A percentile compares a stretch with the other conserved stretches of the same genome.
These are phyloP conservation scores for Zeus faber DNA, from an alignment of 2,113 vertebrate species.

Conservation along the genomic window DNA sequence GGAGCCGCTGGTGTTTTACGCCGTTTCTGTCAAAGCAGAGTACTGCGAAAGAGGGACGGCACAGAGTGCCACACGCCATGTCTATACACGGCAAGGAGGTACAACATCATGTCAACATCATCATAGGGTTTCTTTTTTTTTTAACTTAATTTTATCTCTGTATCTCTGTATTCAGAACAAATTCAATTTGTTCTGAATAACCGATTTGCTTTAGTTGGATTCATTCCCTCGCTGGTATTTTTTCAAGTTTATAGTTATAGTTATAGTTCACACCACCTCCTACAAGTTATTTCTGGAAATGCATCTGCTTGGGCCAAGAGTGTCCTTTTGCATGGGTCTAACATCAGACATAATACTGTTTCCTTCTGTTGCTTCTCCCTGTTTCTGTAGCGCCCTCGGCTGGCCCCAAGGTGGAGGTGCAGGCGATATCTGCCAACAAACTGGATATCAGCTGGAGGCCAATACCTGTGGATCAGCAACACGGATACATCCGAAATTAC, in stretches of 20 bases:
- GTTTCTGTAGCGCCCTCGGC: slow-evolving; percentile 53
- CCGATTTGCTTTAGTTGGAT: too few relatives aligned
- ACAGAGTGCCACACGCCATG: neutral
- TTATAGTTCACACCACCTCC: too few relatives aligned
- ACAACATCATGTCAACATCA: neutral
- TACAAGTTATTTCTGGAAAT: too few relatives aligned
- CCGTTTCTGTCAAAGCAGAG: slow-evolving; percentile 57
- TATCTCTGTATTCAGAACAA: too few relatives aligned
- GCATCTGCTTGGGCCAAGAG: neutral
- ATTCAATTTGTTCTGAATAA: too few relatives aligned
- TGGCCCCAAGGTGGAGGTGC: slow-evolving; percentile 48
- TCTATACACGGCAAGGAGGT: slow-evolving; percentile 71
- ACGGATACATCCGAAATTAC: slow-evolving; percentile 64
- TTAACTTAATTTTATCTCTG: too few relatives aligned
- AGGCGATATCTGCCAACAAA: slow-evolving; percentile 16
- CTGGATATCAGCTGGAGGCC: slow-evolving; percentile 60
- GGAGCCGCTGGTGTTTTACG: slow-evolving; percentile 54
- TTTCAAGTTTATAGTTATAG: too few relatives aligned
- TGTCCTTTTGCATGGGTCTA: too few relatives aligned
- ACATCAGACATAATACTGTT: neutral
- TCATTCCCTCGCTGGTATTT: too few relatives aligned
- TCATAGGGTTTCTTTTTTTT: too few relatives aligned
- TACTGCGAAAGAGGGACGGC: slow-evolving; percentile 17
- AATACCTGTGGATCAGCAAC: slow-evolving; percentile 58
- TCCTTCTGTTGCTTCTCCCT: neutral